These are phyloP conservation scores for Tetragnatha montana DNA, from an alignment of 2,888 invertebrate genomes.

Conservation along the genomic window DNA sequence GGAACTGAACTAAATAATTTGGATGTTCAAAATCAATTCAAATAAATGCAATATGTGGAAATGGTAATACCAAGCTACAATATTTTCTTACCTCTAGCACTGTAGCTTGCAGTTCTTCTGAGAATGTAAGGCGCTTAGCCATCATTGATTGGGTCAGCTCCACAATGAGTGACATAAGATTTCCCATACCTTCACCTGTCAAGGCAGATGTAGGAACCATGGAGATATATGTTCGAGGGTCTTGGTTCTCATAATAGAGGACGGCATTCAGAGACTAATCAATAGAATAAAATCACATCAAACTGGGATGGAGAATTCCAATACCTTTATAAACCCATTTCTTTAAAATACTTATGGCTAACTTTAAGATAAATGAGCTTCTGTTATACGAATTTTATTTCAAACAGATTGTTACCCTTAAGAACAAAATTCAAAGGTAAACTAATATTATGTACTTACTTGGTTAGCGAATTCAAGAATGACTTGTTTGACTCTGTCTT, in stretches of 20 bases:
- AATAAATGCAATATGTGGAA: slow-evolving; percentile 1
- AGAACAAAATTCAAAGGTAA: not conserved
- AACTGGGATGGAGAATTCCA: no score
- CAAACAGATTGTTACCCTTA: no score
- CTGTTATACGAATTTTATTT: no score
- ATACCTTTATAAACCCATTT: no score
- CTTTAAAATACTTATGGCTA: no score
- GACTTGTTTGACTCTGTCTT: slow-evolving; percentile 90
- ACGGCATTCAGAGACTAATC: slow-evolving; percentile 92
- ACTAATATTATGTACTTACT: slow-evolving; percentile 76
- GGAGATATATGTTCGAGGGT: slow-evolving; percentile 93
- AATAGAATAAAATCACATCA: no score
- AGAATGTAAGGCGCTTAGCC: slow-evolving; percentile 91
- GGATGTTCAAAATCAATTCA: not conserved
- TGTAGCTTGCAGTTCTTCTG: slow-evolving; percentile 88
- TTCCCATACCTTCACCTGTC: slow-evolving; percentile 99
- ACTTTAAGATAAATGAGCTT: no score
- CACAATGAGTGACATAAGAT: slow-evolving; percentile 93
- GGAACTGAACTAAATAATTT: not conserved
- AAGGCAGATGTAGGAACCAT: slow-evolving; percentile 98
- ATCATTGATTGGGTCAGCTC: slow-evolving; percentile 93
- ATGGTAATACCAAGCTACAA: not conserved
- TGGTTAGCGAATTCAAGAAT: slow-evolving; percentile 96
- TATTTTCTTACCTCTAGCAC: slow-evolving; percentile 76
- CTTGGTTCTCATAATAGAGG: slow-evolving; percentile 95